Conservation (phyloP, 2,888 invertebrate genomes). For the Patella ulyssiponensis region DNA sequence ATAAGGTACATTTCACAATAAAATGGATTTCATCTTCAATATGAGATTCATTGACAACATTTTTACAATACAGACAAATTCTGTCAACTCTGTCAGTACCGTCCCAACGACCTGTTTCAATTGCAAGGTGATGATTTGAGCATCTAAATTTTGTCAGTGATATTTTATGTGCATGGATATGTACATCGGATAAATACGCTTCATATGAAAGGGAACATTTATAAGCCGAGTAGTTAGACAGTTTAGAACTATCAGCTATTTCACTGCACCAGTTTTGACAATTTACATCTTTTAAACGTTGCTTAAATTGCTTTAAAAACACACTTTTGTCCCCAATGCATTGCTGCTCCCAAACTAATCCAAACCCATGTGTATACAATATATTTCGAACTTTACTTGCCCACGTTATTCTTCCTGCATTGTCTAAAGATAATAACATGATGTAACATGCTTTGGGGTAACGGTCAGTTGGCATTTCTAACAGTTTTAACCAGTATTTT, state of each 20-base stretch:
- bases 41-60: neutral
- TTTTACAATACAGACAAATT: neutral
- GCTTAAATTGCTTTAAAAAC: conserved; percentile 15
- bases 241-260: neutral
- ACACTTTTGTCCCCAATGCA: conserved; percentile 18
- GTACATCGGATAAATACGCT: too few relatives aligned
- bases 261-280: neutral
- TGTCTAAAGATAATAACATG: conserved; percentile 19
- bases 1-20: neutral
- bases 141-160: too few relatives aligned
- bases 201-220: too few relatives aligned
- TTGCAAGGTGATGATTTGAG: too few relatives aligned
- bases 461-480: conserved; percentile 17
- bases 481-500: conserved; percentile 26
- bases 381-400: conserved; percentile 18
- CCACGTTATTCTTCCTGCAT: conserved; percentile 18
- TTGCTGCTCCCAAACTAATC: conserved; percentile 19
- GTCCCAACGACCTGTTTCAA: neutral
- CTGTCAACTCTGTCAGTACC: neutral
- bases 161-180: too few relatives aligned
- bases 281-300: conserved; percentile 7
- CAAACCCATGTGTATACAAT: conserved; percentile 21
- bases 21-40: conserved; percentile 11
- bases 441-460: conserved; percentile 26
- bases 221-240: neutral